Evolutionary conservation across 2,888 invertebrate species (phyloP).

Genomic region (Ennomos quercinarius): DNA sequence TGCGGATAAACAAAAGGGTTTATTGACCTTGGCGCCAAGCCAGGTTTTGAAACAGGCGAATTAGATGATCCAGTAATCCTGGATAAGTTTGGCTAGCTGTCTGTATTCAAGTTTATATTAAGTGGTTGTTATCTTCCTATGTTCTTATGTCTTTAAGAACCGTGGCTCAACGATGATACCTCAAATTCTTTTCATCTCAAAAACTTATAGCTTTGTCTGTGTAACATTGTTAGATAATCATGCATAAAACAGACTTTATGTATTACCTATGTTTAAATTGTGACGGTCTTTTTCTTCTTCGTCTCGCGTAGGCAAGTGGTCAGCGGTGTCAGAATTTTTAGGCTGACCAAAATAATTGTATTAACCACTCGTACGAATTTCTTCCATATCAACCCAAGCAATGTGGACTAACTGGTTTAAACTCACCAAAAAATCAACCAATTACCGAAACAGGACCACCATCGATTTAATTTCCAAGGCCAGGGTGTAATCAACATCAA

Average conservation of each 20-base stretch:
- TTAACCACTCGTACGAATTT: no score
- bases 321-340: no score
- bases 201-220: no score
- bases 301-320: no score
- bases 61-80: conserved; percentile 63
- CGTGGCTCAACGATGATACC: background rate
- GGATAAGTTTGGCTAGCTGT: conserved; percentile 42
- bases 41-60: conserved; percentile 67
- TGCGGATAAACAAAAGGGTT: conserved; percentile 69
- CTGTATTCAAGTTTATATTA: conserved; percentile 17
- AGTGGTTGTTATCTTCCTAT: conserved; percentile 28
- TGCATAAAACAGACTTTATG: no score
- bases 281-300: no score
- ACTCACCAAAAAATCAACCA: background rate
- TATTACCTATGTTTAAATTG: no score
- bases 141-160: conserved; percentile 12
- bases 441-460: conserved; percentile 6
- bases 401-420: conserved; percentile 8
- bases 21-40: conserved; percentile 78
- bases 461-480: conserved; percentile 11
- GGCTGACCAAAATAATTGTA: no score
- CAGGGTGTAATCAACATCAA: conserved; percentile 19
- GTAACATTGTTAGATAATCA: no score
- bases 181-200: no score
- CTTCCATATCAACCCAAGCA: background rate